Conservation (phyloP, 2,888 invertebrate genomes). For the Tinea pellionella region DNA sequence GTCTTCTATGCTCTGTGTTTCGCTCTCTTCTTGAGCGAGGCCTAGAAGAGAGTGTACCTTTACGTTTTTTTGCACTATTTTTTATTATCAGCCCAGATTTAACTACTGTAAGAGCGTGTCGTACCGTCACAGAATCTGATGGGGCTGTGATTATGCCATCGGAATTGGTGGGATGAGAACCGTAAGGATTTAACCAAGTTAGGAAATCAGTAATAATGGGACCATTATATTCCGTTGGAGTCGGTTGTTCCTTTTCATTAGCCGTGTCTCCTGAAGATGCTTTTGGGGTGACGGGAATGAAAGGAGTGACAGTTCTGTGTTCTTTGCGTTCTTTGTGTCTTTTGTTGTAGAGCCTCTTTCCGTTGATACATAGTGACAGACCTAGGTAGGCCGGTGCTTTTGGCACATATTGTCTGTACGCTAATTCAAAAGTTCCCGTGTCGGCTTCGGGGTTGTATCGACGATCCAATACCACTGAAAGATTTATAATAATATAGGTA, state of each 20-base stretch:
- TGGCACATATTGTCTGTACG: conserved; percentile 81
- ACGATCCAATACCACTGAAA: conserved; percentile 82
- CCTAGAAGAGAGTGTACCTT: conserved; percentile 63
- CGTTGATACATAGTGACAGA: conserved; percentile 75
- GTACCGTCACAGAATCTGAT: conserved; percentile 56
- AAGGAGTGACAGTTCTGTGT: conserved; percentile 37
- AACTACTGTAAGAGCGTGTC: conserved; percentile 57
- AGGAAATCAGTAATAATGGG: conserved; percentile 77
- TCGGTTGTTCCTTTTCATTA: conserved; percentile 35
- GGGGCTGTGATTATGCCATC: conserved; percentile 41
- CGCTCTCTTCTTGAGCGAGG: conserved; percentile 57
- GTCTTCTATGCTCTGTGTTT: conserved; percentile 51
- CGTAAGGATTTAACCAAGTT: conserved; percentile 72
- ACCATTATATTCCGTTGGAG: conserved; percentile 68
- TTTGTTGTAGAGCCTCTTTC: conserved; percentile 67
- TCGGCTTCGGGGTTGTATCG: conserved; percentile 78
- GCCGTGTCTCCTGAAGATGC: conserved; percentile 34
- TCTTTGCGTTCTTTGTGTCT: conserved; percentile 53
- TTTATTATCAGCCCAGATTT: conserved; percentile 51
- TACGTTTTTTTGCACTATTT: conserved; percentile 56
- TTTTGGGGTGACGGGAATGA: conserved; percentile 27
- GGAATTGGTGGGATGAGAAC: conserved; percentile 43
- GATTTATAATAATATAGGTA: conserved; percentile 13
- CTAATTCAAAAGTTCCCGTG: conserved; percentile 84
- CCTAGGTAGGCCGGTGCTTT: conserved; percentile 86